Evolutionary conservation across 2,113 vertebrate species (phyloP).

Genomic region (Megaleporinus macrocephalus): DNA sequence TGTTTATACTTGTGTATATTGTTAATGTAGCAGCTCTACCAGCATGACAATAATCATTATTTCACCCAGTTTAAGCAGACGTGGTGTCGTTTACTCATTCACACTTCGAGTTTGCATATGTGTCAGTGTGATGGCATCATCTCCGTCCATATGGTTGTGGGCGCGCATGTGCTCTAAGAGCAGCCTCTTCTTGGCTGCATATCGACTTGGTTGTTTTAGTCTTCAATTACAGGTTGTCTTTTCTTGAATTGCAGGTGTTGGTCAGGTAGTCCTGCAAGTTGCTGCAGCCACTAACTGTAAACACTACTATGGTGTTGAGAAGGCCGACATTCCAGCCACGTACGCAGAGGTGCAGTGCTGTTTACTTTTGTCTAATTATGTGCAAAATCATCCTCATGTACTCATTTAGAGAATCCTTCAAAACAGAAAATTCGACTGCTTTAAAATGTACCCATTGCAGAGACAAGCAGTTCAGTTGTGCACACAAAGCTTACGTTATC

Average conservation of each 20-base stretch:
- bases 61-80: not conserved
- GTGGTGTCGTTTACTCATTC: not conserved
- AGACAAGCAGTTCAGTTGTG: too few species aligned
- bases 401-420: too few species aligned
- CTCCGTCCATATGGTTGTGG: not conserved
- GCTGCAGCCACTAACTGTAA: conserved; percentile 97
- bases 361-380: not conserved
- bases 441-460: too few species aligned
- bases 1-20: not conserved
- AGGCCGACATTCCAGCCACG: conserved; percentile 97
- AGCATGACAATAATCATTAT: not conserved
- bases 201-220: not conserved
- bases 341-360: conserved; percentile 91
- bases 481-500: too few species aligned
- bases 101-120: not conserved
- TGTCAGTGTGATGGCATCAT: not conserved
- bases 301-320: conserved; percentile 98
- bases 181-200: not conserved
- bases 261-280: conserved; percentile 98
- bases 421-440: too few species aligned
- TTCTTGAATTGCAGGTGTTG: conserved; percentile 83
- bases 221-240: not conserved
- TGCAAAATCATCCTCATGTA: too few species aligned
- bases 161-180: not conserved
- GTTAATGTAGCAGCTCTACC: not conserved